These are phyloP conservation scores for Timandra comae DNA, from an alignment of 2,888 invertebrate species.

Conservation along the genomic window DNA sequence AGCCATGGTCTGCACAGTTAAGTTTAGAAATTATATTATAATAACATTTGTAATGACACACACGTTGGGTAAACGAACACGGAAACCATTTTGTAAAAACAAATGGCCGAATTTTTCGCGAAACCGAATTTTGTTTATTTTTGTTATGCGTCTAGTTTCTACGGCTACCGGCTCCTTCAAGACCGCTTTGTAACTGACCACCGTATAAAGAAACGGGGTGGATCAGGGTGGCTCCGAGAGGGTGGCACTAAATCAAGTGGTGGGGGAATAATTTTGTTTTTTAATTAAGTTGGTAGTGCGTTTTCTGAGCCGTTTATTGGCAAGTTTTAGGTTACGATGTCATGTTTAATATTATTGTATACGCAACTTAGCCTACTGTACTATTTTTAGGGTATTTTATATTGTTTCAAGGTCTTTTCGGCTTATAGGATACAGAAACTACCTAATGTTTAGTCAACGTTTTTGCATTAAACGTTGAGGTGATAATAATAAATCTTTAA, in stretches of 20 bases:
- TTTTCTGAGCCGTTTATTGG: constrained; percentile 31
- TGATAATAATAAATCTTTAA: no score
- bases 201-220: constrained; percentile 60
- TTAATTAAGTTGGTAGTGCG: constrained; percentile 68
- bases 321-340: constrained; percentile 22
- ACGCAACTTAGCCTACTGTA: not conserved
- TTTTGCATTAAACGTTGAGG: no score
- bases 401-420: no score
- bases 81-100: constrained; percentile 16
- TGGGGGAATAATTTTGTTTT: constrained; percentile 71
- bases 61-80: constrained; percentile 3
- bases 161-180: constrained; percentile 64
- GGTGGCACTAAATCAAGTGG: constrained; percentile 57
- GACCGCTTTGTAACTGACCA: constrained; percentile 67
- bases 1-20: constrained; percentile 39
- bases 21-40: constrained; percentile 3
- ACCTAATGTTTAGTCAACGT: no score
- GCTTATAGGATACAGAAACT: no score
- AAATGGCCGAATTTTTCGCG: constrained; percentile 14
- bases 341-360: constrained; percentile 18
- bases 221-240: constrained; percentile 30
- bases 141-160: constrained; percentile 70
- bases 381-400: no score
- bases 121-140: constrained; percentile 54
- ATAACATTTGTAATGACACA: not conserved